Percentiles rank a stretch among this genome's conserved stretches.
phyloP scores from a whole-genome alignment of 2,888 invertebrate species.

The Pseudococcus longispinus region DNA sequence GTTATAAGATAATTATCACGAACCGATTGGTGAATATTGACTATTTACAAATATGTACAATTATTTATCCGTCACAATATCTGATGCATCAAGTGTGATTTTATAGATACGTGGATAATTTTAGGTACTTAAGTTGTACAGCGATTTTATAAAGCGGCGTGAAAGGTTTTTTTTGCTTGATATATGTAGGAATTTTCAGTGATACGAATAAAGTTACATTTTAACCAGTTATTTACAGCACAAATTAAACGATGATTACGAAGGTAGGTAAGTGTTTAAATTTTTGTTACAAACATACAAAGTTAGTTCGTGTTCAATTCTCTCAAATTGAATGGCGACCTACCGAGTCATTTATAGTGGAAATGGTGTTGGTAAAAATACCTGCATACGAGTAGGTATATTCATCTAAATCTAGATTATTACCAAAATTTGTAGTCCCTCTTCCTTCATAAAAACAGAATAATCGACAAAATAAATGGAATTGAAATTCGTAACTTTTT shows the following conservation, averaged over 20 bases:
- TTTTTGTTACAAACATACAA: background rate
- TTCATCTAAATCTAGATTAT: too few species aligned
- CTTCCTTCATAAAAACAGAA: too few species aligned
- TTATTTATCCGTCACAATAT: background rate
- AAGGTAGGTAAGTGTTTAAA: background rate
- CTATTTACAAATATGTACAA: conserved; percentile 29
- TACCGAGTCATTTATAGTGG: background rate
- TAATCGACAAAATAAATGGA: too few species aligned
- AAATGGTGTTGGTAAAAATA: background rate
- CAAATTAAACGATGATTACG: background rate
- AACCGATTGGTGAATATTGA: background rate
- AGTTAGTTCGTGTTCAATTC: background rate
- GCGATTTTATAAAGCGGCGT: background rate
- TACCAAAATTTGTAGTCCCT: too few species aligned
- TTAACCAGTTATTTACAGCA: background rate
- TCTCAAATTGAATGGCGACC: too few species aligned
- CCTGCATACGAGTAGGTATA: too few species aligned
- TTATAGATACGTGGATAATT: too few species aligned
- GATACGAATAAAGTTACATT: background rate
- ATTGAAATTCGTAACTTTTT: too few species aligned
- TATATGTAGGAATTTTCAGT: background rate
- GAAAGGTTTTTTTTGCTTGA: background rate
- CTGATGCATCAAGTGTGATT: background rate
- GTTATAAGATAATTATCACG: conserved; percentile 49
- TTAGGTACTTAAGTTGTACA: background rate